These are phyloP conservation scores for Grapholita molesta DNA, from an alignment of 1,140 invertebrate genomes.

Conservation along the genomic window DNA sequence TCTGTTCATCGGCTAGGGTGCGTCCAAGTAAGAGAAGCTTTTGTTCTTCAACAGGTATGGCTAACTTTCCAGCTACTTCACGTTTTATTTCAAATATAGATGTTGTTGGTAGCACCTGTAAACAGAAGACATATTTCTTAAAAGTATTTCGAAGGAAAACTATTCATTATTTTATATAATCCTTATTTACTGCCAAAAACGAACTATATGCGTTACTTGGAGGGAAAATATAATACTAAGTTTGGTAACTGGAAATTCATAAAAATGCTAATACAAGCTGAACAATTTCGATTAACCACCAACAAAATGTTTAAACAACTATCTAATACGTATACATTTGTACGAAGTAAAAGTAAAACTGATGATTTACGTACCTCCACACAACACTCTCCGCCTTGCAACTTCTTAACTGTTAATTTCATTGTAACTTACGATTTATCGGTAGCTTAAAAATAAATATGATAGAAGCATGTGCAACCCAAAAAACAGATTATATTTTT, in stretches of 20 bases:
- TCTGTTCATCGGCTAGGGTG: constrained; percentile 57
- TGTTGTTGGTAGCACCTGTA: constrained; percentile 56
- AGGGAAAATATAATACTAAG: not conserved
- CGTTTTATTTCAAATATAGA: constrained; percentile 63
- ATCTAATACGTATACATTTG: not conserved
- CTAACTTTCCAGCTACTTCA: constrained; percentile 45
- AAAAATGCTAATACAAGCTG: not conserved
- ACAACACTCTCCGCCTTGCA: constrained; percentile 63
- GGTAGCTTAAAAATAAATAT: not conserved
- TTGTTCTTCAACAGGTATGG: constrained; percentile 56
- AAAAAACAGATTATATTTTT: not conserved
- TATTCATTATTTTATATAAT: too few relatives aligned
- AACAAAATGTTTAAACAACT: not conserved
- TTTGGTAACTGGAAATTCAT: not conserved
- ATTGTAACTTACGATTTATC: constrained; percentile 32
- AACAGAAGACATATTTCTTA: constrained; percentile 19
- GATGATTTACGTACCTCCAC: constrained; percentile 44
- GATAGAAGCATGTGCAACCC: not conserved
- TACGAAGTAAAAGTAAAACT: not conserved
- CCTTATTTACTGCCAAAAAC: too few relatives aligned
- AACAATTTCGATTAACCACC: not conserved
- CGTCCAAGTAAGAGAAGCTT: constrained; percentile 57
- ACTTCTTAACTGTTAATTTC: constrained; percentile 65
- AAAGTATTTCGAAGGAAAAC: too few relatives aligned
- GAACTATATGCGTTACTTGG: too few relatives aligned